Percentiles rank a stretch among this genome's conserved stretches.
phyloP scores from a whole-genome alignment of 1,140 invertebrate species.

The Frieseomelitta varia region DNA sequence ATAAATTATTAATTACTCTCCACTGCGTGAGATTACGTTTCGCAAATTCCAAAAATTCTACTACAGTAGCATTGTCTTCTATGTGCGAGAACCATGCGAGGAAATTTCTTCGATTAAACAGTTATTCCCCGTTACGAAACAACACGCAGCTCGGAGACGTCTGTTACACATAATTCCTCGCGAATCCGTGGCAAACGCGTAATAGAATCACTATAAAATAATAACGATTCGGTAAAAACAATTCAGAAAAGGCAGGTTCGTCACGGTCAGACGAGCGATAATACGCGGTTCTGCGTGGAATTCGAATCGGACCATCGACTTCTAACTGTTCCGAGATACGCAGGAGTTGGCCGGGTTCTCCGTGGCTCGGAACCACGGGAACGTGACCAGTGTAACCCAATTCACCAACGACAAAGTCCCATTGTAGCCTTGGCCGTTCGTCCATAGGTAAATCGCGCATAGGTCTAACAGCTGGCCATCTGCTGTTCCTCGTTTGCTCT shows the following conservation, averaged over 20 bases:
- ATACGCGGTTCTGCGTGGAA: slow-evolving; percentile 14
- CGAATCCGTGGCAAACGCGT: neutral
- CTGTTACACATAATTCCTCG: neutral
- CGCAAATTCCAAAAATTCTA: neutral
- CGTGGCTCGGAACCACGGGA: neutral
- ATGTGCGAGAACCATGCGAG: neutral
- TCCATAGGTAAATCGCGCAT: slow-evolving; percentile 39
- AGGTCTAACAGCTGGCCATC: slow-evolving; percentile 36
- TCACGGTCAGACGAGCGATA: slow-evolving; percentile 24
- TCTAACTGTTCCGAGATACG: slow-evolving; percentile 33
- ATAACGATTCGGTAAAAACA: neutral
- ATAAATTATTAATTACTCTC: no score
- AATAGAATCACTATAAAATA: neutral
- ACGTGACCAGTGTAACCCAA: slow-evolving; percentile 58
- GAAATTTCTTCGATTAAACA: neutral
- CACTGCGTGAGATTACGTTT: no score
- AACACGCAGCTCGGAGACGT: neutral
- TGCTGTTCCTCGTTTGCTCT: slow-evolving; percentile 30
- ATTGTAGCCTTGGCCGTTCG: slow-evolving; percentile 31
- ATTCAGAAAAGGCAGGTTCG: neutral
- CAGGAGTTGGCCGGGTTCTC: neutral
- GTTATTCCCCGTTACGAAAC: neutral
- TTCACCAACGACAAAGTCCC: slow-evolving; percentile 18
- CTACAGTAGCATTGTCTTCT: neutral
- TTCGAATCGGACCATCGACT: slow-evolving; percentile 40